phyloP scores from a whole-genome alignment of 1,140 invertebrate genomes.

The Metopolophium dirhodum region DNA sequence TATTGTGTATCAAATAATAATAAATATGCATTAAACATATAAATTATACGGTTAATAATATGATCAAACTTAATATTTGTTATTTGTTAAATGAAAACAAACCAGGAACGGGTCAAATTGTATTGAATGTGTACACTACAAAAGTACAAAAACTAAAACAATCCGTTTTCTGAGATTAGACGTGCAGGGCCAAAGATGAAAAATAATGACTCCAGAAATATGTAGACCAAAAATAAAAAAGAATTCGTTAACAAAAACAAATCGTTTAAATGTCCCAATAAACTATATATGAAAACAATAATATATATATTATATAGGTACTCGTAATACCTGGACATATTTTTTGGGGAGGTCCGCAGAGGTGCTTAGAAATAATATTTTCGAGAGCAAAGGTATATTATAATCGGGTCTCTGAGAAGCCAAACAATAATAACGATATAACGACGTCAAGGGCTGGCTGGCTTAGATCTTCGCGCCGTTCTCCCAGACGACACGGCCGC shows the following conservation, averaged over 20 bases:
- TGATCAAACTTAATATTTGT: neutral
- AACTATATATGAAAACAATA: too few species aligned
- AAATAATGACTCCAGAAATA: neutral
- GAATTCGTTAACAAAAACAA: too few species aligned
- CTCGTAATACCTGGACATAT: neutral
- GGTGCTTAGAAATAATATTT: neutral
- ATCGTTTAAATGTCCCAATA: too few species aligned
- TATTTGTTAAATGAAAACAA: neutral
- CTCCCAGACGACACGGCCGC: too few species aligned
- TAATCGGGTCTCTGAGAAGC: neutral
- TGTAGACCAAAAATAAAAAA: neutral
- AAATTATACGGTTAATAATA: neutral
- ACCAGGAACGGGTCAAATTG: neutral
- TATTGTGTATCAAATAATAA: neutral
- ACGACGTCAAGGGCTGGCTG: neutral
- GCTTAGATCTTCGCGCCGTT: neutral
- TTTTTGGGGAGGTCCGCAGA: neutral
- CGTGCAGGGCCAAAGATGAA: neutral
- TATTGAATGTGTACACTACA: neutral
- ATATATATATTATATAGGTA: too few species aligned
- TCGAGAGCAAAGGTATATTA: neutral
- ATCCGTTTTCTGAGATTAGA: neutral
- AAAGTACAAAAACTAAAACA: neutral
- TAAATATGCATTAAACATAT: neutral
- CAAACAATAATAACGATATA: slow-evolving; percentile 28